A percentile compares a stretch with the other conserved stretches of the same genome.
These are phyloP conservation scores for Leuciscus idus DNA, from an alignment of 2,113 vertebrate genomes.

Conservation along the genomic window DNA sequence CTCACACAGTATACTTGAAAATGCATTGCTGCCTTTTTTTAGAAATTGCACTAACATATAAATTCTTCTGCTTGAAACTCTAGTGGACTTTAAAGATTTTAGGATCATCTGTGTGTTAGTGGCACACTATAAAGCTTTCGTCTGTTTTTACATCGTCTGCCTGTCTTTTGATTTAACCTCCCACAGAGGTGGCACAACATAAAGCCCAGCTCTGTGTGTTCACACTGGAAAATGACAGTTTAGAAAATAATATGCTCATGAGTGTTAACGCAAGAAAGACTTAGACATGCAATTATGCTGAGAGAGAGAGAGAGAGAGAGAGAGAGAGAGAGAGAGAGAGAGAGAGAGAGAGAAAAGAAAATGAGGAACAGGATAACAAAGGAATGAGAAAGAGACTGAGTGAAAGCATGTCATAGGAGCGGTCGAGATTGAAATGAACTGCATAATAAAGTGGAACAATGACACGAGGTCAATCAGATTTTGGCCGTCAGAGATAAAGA, in stretches of 20 bases:
- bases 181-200: not conserved
- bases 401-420: not conserved
- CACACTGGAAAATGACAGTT: slow-evolving; percentile 16
- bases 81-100: too few species aligned
- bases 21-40: not conserved
- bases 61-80: too few species aligned
- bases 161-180: slow-evolving; percentile 6
- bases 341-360: not conserved
- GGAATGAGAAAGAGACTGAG: not conserved
- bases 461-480: slow-evolving; percentile 21
- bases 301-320: not conserved
- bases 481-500: not conserved
- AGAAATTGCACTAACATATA: not conserved
- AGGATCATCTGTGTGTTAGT: not conserved
- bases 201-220: slow-evolving; percentile 9
- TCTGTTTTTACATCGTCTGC: not conserved
- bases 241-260: slow-evolving; percentile 31
- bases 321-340: not conserved
- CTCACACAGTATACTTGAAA: not conserved
- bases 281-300: slow-evolving; percentile 26
- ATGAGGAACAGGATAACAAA: not conserved
- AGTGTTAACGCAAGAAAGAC: slow-evolving; percentile 25
- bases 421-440: not conserved
- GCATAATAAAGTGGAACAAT: slow-evolving; percentile 17
- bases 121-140: not conserved